phyloP scores from a whole-genome alignment of 2,888 invertebrate genomes.

The Ormyrus thymus region DNA sequence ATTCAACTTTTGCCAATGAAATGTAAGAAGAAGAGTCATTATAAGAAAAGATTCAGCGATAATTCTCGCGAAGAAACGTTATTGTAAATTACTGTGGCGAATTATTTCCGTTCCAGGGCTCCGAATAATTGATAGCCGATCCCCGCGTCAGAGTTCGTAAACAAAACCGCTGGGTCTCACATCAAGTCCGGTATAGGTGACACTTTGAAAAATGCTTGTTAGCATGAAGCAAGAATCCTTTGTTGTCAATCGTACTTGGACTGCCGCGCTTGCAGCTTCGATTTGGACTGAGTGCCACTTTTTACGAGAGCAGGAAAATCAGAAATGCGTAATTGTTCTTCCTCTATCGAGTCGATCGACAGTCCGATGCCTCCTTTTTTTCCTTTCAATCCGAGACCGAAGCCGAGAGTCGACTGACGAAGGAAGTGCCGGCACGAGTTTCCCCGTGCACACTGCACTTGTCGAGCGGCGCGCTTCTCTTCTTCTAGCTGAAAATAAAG shows the following conservation, averaged over 20 bases:
- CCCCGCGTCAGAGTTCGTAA: constrained; percentile 10
- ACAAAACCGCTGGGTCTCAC: constrained; percentile 2
- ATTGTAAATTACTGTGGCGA: neutral
- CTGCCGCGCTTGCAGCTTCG: too few species aligned
- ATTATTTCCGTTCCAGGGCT: neutral
- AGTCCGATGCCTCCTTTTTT: neutral
- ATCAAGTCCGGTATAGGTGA: neutral
- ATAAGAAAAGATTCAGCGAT: too few species aligned
- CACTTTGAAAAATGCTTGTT: neutral
- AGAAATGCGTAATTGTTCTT: constrained; percentile 12
- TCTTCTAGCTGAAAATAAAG: constrained; percentile 52
- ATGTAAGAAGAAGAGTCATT: too few species aligned
- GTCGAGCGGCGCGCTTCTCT: neutral
- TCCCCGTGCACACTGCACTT: neutral
- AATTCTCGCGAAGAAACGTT: too few species aligned
- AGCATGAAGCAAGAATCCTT: neutral
- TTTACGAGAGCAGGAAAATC: neutral
- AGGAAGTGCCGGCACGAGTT: neutral
- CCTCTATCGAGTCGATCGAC: neutral
- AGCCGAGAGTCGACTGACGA: neutral
- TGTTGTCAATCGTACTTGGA: too few species aligned
- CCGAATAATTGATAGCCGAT: constrained; percentile 1
- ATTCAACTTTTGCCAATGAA: too few species aligned
- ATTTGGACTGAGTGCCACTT: too few species aligned
- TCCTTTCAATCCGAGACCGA: neutral